Evolutionary conservation across 2,888 invertebrate species (phyloP).

Genomic region (Hanleya hanleyi): DNA sequence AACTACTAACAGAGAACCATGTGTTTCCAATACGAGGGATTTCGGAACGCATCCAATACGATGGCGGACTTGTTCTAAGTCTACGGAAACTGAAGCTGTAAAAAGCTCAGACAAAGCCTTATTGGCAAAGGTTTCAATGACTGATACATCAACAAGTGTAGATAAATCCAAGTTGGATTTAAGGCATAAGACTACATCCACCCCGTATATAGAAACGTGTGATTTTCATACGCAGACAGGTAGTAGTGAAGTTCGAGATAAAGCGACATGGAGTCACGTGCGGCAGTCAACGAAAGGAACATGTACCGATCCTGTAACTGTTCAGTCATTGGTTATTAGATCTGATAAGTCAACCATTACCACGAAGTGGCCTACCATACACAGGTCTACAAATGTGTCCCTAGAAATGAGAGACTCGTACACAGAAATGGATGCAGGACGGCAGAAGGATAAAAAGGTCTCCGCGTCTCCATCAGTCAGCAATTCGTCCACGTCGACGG

Average conservation of each 20-base stretch:
- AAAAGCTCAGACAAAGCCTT: background rate
- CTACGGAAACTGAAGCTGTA: background rate
- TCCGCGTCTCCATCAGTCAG: background rate
- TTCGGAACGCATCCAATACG: background rate
- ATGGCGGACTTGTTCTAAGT: background rate
- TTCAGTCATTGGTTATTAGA: too few species aligned
- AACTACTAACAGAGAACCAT: too few species aligned
- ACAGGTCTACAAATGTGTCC: background rate
- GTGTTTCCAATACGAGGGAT: too few species aligned
- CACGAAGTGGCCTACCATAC: background rate
- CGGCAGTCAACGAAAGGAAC: background rate
- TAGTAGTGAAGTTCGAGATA: background rate
- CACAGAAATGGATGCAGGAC: background rate
- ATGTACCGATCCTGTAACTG: background rate
- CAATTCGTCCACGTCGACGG: background rate
- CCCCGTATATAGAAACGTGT: background rate
- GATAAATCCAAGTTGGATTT: background rate
- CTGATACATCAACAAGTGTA: background rate
- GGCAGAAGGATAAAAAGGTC: background rate
- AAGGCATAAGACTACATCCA: background rate
- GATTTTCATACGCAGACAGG: background rate
- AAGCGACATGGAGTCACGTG: background rate
- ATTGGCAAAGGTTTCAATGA: background rate
- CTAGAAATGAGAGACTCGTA: background rate
- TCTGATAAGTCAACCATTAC: background rate